Conservation (phyloP, 2,113 vertebrate species). For the Colius striatus region DNA sequence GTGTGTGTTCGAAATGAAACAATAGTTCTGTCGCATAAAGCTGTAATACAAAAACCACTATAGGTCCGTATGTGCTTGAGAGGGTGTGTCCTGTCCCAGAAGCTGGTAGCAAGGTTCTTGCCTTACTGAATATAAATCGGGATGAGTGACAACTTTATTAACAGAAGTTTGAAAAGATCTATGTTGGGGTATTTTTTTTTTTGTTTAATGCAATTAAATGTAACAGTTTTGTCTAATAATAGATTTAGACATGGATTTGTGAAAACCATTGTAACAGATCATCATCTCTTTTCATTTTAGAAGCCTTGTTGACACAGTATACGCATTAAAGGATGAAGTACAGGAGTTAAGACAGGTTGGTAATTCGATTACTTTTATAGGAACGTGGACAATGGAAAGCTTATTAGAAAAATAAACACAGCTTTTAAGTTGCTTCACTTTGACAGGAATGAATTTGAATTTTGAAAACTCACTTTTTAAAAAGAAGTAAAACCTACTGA, state of each 20-base stretch:
- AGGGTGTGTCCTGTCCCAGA: not conserved
- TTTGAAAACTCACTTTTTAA: not conserved
- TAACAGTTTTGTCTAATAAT: not conserved
- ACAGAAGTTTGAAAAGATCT: not conserved
- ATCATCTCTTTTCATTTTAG: constrained; percentile 68
- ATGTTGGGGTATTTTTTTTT: not conserved
- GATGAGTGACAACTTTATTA: not conserved
- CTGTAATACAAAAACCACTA: not conserved
- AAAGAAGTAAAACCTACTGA: not conserved
- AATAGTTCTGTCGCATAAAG: not conserved
- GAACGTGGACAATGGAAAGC: not conserved
- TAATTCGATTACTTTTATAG: constrained; percentile 2
- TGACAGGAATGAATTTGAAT: not conserved
- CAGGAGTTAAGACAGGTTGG: constrained; percentile 93
- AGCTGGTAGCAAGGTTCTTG: not conserved
- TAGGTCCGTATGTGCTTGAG: not conserved
- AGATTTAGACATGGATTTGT: not conserved
- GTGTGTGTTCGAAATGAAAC: not conserved
- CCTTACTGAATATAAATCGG: not conserved
- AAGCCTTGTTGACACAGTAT: constrained; percentile 95
- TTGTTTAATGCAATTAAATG: not conserved
- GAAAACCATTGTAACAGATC: not conserved
- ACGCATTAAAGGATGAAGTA: constrained; percentile 92
- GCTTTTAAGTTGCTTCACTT: not conserved
- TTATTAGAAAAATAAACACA: not conserved